Evolutionary conservation across 2,888 invertebrate genomes (phyloP), one percentile per base, ranked within the genome.

Genomic region (Euzetes globulus): DNA sequence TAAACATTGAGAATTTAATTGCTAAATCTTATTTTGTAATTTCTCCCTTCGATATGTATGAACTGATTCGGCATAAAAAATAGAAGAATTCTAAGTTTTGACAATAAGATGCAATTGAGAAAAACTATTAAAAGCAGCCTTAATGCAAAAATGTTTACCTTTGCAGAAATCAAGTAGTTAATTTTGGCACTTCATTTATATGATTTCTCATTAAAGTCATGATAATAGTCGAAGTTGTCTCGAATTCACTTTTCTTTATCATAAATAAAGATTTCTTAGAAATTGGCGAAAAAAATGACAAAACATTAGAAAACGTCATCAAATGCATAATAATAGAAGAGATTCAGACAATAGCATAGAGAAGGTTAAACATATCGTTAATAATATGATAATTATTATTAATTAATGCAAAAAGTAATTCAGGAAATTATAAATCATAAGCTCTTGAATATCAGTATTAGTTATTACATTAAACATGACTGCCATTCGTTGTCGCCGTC

Each of bases 391-490:
- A 41, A 68, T 41, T 68, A 68, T 68, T 68, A 68, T 41, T 68
- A 41, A 68, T 41, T 68, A 13, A 4, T 17, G 19, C 37, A 60
- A 60, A 60, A 41, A 68, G 68, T 68, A 68, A 68, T 68, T 68
- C 68, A 68, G 68, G 68, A 68, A 68, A 68, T 68, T 68, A 68
- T 68, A 68, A 68, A 68, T 68, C 68, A 68, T 22, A 15, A 6
- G 45, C 41, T 37, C 41, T 68, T 68, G 15, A 6, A 68, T 68
- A 65, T 65, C 22, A 27, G 58, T 37, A 63, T 63, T 65, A 65
- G 65, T 37, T 3, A 33, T 37, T 65, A 65, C 60, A 65, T 33
- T 37, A 65, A 65, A 65, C 65, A 65, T 37, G 65, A 65, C 27
- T 58, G 3, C 58, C 1, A 58, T 58, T 33, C 29, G 33, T 29